Evolutionary conservation across 2,797 vertebrate genomes (phyloP), one percentile per base, ranked within the genome.

Genomic region (Peromyscus nudipes): DNA sequence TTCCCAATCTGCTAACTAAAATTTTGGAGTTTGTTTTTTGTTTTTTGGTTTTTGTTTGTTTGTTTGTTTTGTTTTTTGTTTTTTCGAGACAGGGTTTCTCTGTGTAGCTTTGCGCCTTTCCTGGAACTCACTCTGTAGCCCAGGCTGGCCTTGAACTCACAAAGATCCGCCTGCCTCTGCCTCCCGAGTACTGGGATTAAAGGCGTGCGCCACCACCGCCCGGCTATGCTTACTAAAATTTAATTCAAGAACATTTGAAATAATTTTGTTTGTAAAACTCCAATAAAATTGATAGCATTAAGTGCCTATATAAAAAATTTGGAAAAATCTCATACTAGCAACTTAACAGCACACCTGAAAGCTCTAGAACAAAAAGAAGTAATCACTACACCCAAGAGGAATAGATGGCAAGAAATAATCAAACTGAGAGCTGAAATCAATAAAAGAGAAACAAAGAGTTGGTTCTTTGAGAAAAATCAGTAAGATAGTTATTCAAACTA

Each of bases 1-100:
- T 84, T 96, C 65, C 64, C 87, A 84, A 40, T 77, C 77, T 93
- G 67, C 25, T 84, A 64, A 95, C 25, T 88, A 93, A 84, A 46
- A 73, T 73, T 89, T 90, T 55, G 4, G 52, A 3, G 52, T 55
- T 55, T 52, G 52, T 0, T 52, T 52, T 52, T 52, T 55, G 52
- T 3, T 52, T 52, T 52, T 52, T 52, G 12, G 14, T 55, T 55
- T 55, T 16, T 16, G 52, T 55, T 55, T 55, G 52, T 55, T 55
- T 55, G 52, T 55, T 55, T 55, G 49, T 49, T 49, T 49, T 49
- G 49, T 49, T 49, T 49, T 49, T 49, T 49, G 49, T 52, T 52
- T 52, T 55, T 55, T 55, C 52, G 4, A 55, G 52, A 55, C 52
- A 55, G 3, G 52, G 52, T 55, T 55, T 52, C 49, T 52, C 49